A percentile compares a stretch with the other conserved stretches of the same genome.
These are phyloP conservation scores for Ichneumon xanthorius DNA, from an alignment of 2,888 invertebrate genomes.

Conservation along the genomic window DNA sequence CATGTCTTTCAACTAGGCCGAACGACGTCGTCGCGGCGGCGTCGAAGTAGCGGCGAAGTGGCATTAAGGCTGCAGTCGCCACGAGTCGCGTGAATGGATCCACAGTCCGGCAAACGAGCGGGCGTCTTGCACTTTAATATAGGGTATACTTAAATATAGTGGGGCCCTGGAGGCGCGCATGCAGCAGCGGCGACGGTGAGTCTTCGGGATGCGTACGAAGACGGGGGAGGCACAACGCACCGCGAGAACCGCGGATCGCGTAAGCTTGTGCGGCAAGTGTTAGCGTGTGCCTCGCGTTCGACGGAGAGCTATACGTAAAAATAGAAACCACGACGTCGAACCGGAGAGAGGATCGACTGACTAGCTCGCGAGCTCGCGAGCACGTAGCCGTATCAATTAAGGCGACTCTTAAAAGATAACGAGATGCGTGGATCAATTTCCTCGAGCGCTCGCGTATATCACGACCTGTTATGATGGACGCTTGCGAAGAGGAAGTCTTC, in stretches of 20 bases:
- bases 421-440: slow-evolving; percentile 45
- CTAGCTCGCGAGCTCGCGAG: background rate
- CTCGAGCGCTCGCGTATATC: slow-evolving; percentile 6
- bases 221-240: slow-evolving; percentile 24
- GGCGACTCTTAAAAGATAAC: slow-evolving; percentile 39
- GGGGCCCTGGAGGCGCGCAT: slow-evolving; percentile 54
- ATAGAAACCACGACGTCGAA: slow-evolving; percentile 40
- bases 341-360: slow-evolving; percentile 22
- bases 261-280: slow-evolving; percentile 19
- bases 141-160: slow-evolving; percentile 74
- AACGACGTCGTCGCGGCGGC: slow-evolving; percentile 39
- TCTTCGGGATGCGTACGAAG: slow-evolving; percentile 24
- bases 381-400: slow-evolving; percentile 43
- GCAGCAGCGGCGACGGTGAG: slow-evolving; percentile 35
- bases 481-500: background rate
- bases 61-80: slow-evolving; percentile 44
- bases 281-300: background rate
- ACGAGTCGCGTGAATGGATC: slow-evolving; percentile 76
- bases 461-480: slow-evolving; percentile 12
- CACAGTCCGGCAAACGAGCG: slow-evolving; percentile 70
- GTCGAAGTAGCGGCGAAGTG: background rate
- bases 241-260: background rate
- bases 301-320: slow-evolving; percentile 39
- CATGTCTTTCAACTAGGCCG: slow-evolving; percentile 58
- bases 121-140: slow-evolving; percentile 46